Evolutionary conservation across 1,140 invertebrate species (phyloP).

Genomic region (Caenorhabditis tropicalis): DNA sequence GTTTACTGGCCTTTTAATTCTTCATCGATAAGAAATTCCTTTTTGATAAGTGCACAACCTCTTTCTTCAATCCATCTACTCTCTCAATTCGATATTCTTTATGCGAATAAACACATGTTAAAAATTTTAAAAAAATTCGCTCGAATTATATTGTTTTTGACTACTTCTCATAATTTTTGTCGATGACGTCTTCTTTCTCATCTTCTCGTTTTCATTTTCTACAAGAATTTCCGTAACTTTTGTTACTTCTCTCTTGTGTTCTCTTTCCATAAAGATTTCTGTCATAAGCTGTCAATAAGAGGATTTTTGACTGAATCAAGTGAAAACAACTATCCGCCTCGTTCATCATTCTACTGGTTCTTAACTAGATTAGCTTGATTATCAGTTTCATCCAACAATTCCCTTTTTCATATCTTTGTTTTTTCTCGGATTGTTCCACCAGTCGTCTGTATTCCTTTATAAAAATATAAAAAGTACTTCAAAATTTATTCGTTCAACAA

Average conservation of each 20-base stretch:
- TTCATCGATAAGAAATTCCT: not conserved
- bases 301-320: not conserved
- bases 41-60: conserved; percentile 27
- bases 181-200: not conserved
- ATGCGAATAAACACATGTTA: no score
- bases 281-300: not conserved
- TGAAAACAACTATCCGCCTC: not conserved
- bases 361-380: conserved; percentile 18
- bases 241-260: not conserved
- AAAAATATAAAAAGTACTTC: no score
- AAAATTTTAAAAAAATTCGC: no score
- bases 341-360: conserved; percentile 7
- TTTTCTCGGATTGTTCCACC: not conserved
- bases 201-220: not conserved
- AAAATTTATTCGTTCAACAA: no score
- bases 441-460: no score
- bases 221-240: not conserved
- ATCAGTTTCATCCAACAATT: not conserved
- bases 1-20: conserved; percentile 3
- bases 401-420: not conserved
- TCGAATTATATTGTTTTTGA: not conserved
- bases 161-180: not conserved
- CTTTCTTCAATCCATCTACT: not conserved
- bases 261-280: not conserved
- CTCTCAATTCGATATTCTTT: no score